Conservation (phyloP, 1,140 invertebrate species). For the Drosophila bocki region DNA sequence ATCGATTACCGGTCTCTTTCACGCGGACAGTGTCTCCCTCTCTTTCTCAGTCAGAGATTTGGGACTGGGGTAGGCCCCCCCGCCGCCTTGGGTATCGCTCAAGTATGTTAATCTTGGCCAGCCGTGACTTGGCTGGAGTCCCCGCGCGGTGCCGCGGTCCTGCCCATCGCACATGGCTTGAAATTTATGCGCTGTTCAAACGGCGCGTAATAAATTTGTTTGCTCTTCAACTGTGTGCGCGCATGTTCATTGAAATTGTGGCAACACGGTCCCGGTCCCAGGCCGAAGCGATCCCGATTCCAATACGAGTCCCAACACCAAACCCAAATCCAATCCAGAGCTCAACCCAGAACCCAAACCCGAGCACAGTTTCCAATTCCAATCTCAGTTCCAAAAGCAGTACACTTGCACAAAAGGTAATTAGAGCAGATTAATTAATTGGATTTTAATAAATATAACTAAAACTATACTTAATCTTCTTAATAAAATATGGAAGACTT, state of each 20-base stretch:
- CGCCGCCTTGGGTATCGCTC: slow-evolving; percentile 35
- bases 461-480: background rate
- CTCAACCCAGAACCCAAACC: slow-evolving; percentile 18
- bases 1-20: slow-evolving; percentile 59
- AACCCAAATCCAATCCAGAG: slow-evolving; percentile 17
- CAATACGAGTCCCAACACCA: slow-evolving; percentile 36
- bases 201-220: slow-evolving; percentile 84
- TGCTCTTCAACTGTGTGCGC: slow-evolving; percentile 81
- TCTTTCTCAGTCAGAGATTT: slow-evolving; percentile 34
- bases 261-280: slow-evolving; percentile 12
- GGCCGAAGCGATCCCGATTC: slow-evolving; percentile 27
- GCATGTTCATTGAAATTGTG: slow-evolving; percentile 81
- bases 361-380: slow-evolving; percentile 32
- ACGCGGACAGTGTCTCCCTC: slow-evolving; percentile 3
- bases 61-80: slow-evolving; percentile 31
- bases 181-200: slow-evolving; percentile 84
- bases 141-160: slow-evolving; percentile 2
- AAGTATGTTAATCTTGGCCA: slow-evolving; percentile 78
- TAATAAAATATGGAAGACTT: background rate
- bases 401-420: slow-evolving; percentile 29
- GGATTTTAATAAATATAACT: background rate
- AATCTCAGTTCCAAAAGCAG: slow-evolving; percentile 26
- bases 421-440: background rate
- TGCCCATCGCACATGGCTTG: slow-evolving; percentile 35
- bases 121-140: slow-evolving; percentile 53